Base-by-base conservation (phyloP, 2,888 invertebrate species). In the Tiliacea citrago region DNA sequence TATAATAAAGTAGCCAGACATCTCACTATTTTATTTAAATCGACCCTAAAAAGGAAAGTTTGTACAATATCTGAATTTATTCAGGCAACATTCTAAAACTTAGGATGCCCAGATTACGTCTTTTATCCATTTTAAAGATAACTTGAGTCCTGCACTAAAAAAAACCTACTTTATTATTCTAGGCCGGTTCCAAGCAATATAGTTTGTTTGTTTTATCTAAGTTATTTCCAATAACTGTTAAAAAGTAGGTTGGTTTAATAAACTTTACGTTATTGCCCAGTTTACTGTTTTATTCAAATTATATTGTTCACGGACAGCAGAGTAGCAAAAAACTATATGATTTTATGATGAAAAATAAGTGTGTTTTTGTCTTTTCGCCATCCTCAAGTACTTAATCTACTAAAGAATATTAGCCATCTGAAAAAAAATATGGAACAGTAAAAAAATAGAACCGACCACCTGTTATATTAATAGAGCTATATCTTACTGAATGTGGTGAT, bases 231-330 rank as follows among this genome's bases (percentile, higher is more conserved):
- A 70, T 85, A 73, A 70, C 78, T 65, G 24, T 39, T 73, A 39
- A 18, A 13, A 18, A 60, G 51, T 66, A 66, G 68, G 51, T 76
- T 85, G 35, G 65, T 63, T 68, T 70, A 57, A 71, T 86, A 80
- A 80, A 84, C 35, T 84, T 76, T 63, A 53, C 57, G 62, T 85
- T 70, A 78, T 75, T 70, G 29, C 49, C 13, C 55, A 71, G 58
- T 66, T 84, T 71, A 71, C 35, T 75, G 75, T 49, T 78, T 62
- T 70, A 57, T 61, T 24, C 76, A 47, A 71, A 70, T 73, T 62
- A 68, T 58, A 68, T 66, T 77, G 65, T 74, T 74, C 61, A 76
- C 49, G 57, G 62, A 45, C 58, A 71, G 42, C 47, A 55, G 18
- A 55, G 13, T 29, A 35, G 21, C n/a, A 42, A 47, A 39, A 42